phyloP scores from a whole-genome alignment of 2,113 vertebrate species.

The Cephalopholis sonnerati region DNA sequence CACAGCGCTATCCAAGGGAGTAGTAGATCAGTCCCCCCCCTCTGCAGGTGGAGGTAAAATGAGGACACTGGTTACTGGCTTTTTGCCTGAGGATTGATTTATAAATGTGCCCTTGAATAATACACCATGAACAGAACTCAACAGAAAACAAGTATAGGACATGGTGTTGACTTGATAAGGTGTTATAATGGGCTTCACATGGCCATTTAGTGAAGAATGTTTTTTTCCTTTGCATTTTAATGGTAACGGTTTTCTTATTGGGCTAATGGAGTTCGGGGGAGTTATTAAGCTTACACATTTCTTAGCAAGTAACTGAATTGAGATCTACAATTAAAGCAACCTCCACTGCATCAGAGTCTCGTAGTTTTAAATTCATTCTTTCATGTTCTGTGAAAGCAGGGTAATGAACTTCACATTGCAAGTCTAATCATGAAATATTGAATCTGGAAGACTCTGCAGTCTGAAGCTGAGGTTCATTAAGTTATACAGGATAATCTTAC shows the following conservation, averaged over 20 bases:
- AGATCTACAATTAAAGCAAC: background rate
- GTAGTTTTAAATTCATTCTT: background rate
- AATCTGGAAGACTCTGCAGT: background rate
- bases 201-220: background rate
- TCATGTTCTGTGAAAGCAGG: background rate
- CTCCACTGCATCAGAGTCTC: background rate
- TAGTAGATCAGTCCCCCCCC: background rate
- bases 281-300: background rate
- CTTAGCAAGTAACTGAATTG: background rate
- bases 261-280: no score
- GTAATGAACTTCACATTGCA: no score
- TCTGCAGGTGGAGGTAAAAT: background rate
- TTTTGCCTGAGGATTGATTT: conserved; percentile 21
- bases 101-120: conserved; percentile 10
- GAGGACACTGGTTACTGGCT: conserved; percentile 15
- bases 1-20: background rate
- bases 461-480: background rate
- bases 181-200: background rate
- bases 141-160: background rate
- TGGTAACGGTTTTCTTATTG: background rate
- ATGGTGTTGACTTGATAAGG: no score
- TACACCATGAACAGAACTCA: background rate
- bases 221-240: background rate
- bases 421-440: background rate
- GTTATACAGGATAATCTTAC: background rate